Base-by-base conservation (phyloP, 2,113 vertebrate species). In the Bos taurus region DNA sequence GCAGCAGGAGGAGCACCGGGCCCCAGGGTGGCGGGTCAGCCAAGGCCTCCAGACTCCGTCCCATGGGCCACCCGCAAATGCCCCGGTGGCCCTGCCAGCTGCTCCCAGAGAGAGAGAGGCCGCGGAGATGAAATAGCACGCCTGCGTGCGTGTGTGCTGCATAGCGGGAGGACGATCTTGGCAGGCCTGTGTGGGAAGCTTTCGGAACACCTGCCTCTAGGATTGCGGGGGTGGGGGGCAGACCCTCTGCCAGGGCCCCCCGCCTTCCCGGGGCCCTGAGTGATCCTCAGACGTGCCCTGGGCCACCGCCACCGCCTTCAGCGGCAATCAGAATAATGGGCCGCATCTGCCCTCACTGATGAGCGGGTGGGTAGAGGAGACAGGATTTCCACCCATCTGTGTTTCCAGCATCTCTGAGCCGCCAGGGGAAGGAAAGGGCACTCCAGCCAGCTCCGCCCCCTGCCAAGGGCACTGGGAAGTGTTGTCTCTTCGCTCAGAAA, bases 221-320 rank as follows among this genome's bases (percentile, higher is more conserved):
- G 81, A 74, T 84, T 43, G 57, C 62, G 23, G 23, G 71, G 71
- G 36, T 84, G 48, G 80, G n/a, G 94, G 50, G 62, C 84, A 67
- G 89, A 40, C 64, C 88, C 40, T 77, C 54, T 26, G 74, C 11
- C 48, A 33, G 50, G 48, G 54, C 85, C 67, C 87, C 84, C 4
- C 21, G 2, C 90, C 88, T 82, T 91, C 89, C 89, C 3, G 7
- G 83, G 77, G 21, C 56, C 82, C 93, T 3, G 23, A 83, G 48
- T 94, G 97, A 97, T 89, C 97, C 94, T 40, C 50, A 2, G 95
- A 97, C 98, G 97, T 98, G 98, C 96, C 92, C 94, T 97, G 97
- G 98, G 97, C 80, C 71, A 30, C 1, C 1, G 98, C 97, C 98
- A 96, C 57, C 2, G 5, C 62, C 85, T 91, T 93, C 40, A 26